These are phyloP conservation scores for Scaptomyza pallida DNA, from an alignment of 1,140 invertebrate genomes.

Conservation along the genomic window DNA sequence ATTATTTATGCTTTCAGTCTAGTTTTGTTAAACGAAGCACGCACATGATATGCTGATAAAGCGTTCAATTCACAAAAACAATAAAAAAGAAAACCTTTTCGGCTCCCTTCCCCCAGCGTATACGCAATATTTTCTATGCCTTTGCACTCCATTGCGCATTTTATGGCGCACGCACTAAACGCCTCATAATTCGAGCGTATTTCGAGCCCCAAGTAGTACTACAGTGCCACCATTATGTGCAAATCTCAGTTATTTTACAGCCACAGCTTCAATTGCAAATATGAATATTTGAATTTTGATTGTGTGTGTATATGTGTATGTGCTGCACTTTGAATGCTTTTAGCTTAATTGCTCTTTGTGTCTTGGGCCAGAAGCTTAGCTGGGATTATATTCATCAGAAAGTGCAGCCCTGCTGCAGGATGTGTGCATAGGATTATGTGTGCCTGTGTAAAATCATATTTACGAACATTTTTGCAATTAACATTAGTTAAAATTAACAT, in stretches of 20 bases:
- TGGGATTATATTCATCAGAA: conserved; percentile 17
- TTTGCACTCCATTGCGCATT: conserved; percentile 40
- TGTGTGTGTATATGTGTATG: too few relatives aligned
- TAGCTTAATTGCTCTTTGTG: conserved; percentile 62
- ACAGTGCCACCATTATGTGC: conserved; percentile 7
- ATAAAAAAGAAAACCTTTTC: conserved; percentile 6
- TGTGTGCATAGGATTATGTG: too few relatives aligned
- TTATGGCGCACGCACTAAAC: conserved; percentile 26
- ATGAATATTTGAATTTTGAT: conserved; percentile 67
- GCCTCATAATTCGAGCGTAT: conserved; percentile 19
- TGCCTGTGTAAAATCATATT: neutral
- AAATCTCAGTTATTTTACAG: conserved; percentile 39
- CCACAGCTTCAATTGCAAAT: conserved; percentile 38
- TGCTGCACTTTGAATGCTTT: conserved; percentile 68
- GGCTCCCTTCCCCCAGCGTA: conserved; percentile 19
- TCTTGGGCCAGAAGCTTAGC: conserved; percentile 11
- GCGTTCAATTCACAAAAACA: conserved; percentile 28
- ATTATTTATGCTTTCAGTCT: conserved; percentile 55
- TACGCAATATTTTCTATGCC: conserved; percentile 25
- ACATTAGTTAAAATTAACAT: neutral
- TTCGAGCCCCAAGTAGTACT: neutral
- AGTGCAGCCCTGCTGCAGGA: neutral
- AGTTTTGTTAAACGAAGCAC: conserved; percentile 48
- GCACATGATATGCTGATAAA: conserved; percentile 41
- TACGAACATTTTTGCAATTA: conserved; percentile 1